Evolutionary conservation across 2,797 vertebrate species (phyloP), one percentile per base, ranked within the genome.

Genomic region (Notolepis coatsorum): DNA sequence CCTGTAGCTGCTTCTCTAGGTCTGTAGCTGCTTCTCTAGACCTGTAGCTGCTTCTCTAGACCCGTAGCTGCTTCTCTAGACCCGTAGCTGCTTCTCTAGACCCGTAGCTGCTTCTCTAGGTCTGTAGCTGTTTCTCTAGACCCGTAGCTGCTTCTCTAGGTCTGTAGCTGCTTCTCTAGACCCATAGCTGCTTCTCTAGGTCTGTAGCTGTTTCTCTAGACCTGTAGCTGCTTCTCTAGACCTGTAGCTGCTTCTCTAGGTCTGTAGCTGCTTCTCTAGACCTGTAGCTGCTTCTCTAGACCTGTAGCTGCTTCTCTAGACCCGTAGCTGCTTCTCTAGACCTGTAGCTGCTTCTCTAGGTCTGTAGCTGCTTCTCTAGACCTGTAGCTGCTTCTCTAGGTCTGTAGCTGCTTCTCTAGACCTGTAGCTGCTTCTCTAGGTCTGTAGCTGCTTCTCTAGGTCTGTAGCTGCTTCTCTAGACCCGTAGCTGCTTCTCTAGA

Each of bases 41-140:
- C 81, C 73, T 75, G 55, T 77, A 71, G 82, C 71, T 89, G 79
- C 67, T 85, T 81, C 81, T 84, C 77, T 73, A 79, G 63, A 25
- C 77, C 65, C 82, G 88, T 87, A 89, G 69, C 85, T 85, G 89
- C 74, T 82, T 88, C 73, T 89, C 85, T 89, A 88, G 79, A 88
- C 88, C 89, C 88, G n/a, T n/a, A n/a, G n/a, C n/a, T n/a, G n/a
- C n/a, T n/a, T n/a, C n/a, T 13, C 82, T 60, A 78, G 60, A 57
- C 81, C 73, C 74, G 55, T 77, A 71, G 82, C 71, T 89, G 79
- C 67, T 85, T 81, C 81, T 84, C 77, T 73, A 79, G 60, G 59
- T 80, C 73, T 75, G 55, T 77, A 71, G 82, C 71, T 89, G 79
- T 65, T 85, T 81, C 81, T 84, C 77, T 73, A 79, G n/a, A n/a